These are phyloP conservation scores for Pseudopodoces humilis DNA, from an alignment of 2,113 vertebrate genomes.

Conservation along the genomic window DNA sequence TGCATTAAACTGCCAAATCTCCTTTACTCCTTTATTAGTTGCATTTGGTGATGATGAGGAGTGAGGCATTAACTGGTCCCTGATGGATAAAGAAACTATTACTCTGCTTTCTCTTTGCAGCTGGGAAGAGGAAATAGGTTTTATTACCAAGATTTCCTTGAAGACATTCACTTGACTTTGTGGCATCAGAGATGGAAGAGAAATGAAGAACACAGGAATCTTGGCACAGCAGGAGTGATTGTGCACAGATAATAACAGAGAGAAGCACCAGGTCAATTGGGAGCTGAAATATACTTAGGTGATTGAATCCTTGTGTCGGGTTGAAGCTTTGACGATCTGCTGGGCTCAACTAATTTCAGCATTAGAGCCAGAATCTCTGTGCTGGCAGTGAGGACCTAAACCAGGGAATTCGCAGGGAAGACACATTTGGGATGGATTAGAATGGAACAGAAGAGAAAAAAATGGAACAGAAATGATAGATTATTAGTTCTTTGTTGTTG, in stretches of 20 bases:
- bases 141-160: constrained; percentile 61
- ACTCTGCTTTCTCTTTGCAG: constrained; percentile 46
- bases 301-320: constrained; percentile 9
- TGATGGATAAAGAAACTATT: constrained; percentile 56
- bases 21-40: constrained; percentile 63
- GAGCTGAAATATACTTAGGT: constrained; percentile 30
- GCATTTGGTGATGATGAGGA: constrained; percentile 64
- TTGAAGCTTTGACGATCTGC: neutral
- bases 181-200: constrained; percentile 26
- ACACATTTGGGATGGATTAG: accelerated
- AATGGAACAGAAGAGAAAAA: neutral
- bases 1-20: constrained; percentile 67
- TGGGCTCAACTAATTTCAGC: neutral
- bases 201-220: constrained; percentile 54
- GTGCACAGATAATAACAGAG: constrained; percentile 10
- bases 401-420: neutral
- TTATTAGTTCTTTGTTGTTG: neutral
- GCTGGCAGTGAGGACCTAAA: neutral
- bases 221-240: constrained; percentile 47
- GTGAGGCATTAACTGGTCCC: constrained; percentile 48
- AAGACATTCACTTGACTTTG: constrained; percentile 61
- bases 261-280: constrained; percentile 2
- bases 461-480: neutral
- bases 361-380: neutral
- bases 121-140: constrained; percentile 49